These are phyloP conservation scores for Neogobius melanostomus DNA, from an alignment of 2,113 vertebrate species.

Conservation along the genomic window DNA sequence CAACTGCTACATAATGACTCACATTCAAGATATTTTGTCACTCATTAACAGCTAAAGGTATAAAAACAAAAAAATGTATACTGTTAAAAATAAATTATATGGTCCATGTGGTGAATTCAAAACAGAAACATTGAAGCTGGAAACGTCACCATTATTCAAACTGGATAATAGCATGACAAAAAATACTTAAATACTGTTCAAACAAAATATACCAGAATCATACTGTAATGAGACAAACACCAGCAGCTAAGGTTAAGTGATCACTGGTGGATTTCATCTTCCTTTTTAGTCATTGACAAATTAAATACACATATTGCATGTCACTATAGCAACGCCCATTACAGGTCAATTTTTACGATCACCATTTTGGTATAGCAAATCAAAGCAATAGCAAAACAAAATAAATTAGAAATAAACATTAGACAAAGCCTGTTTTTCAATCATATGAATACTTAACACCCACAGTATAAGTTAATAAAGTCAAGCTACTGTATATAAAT, in stretches of 20 bases:
- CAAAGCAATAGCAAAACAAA: constrained; percentile 74
- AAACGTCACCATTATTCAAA: constrained; percentile 89
- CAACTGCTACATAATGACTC: constrained; percentile 98
- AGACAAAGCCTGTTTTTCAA: constrained; percentile 91
- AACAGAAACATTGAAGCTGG: constrained; percentile 76
- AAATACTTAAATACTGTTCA: constrained; percentile 88
- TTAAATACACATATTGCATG: constrained; percentile 91
- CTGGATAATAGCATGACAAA: constrained; percentile 94
- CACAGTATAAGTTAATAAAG: constrained; percentile 99
- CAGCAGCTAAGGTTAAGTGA: constrained; percentile 94
- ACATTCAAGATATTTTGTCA: constrained; percentile 97
- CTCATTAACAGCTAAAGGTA: constrained; percentile 90
- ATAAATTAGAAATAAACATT: constrained; percentile 88
- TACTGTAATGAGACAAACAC: constrained; percentile 93
- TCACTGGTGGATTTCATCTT: constrained; percentile 84
- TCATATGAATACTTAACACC: constrained; percentile 99
- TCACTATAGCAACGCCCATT: constrained; percentile 98
- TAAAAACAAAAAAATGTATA: constrained; percentile 73
- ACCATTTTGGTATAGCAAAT: constrained; percentile 94
- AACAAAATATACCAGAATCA: constrained; percentile 87
- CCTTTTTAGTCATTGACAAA: constrained; percentile 82
- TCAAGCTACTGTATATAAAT: constrained; percentile 99
- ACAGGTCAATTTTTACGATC: constrained; percentile 94
- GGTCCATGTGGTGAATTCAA: constrained; percentile 92
- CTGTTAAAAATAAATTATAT: constrained; percentile 79